Evolutionary conservation across 2,113 vertebrate species (phyloP).

Genomic region (Lipophrys pholis): DNA sequence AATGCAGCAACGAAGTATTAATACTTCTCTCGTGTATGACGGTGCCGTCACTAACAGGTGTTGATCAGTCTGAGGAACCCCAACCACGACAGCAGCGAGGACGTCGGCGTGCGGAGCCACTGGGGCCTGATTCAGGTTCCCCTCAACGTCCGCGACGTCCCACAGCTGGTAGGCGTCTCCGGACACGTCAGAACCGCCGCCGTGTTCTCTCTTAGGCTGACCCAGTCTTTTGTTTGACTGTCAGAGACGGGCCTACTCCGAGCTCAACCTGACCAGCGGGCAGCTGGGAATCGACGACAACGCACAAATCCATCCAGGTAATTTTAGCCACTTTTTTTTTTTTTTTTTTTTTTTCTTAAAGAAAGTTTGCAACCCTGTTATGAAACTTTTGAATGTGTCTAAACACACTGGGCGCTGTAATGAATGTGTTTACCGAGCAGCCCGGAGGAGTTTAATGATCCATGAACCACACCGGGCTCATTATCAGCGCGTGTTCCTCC

Average conservation of each 20-base stretch:
- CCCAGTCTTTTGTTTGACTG: no score
- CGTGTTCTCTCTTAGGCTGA: no score
- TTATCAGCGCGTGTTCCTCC: constrained; percentile 18
- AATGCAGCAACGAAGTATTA: no score
- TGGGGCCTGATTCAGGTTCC: constrained; percentile 95
- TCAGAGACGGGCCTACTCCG: constrained; percentile 90
- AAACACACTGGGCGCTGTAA: constrained; percentile 11
- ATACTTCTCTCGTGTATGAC: no score
- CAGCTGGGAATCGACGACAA: constrained; percentile 96
- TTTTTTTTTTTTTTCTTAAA: no score
- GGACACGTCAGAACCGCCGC: constrained; percentile 22
- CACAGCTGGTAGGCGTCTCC: constrained; percentile 86
- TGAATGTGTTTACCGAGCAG: constrained; percentile 43
- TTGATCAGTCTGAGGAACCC: constrained; percentile 93
- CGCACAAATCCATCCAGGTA: constrained; percentile 92
- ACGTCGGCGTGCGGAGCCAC: constrained; percentile 88
- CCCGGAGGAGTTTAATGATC: background rate
- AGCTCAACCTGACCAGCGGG: constrained; percentile 88
- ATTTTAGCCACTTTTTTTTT: no score
- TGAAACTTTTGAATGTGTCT: background rate
- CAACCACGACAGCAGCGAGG: constrained; percentile 91
- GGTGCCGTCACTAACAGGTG: constrained; percentile 83
- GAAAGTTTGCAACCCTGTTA: background rate
- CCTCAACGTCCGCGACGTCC: constrained; percentile 90
- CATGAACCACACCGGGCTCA: constrained; percentile 16